These are phyloP conservation scores for Tangara arthus DNA, from an alignment of 2,797 vertebrate genomes.

Conservation along the genomic window DNA sequence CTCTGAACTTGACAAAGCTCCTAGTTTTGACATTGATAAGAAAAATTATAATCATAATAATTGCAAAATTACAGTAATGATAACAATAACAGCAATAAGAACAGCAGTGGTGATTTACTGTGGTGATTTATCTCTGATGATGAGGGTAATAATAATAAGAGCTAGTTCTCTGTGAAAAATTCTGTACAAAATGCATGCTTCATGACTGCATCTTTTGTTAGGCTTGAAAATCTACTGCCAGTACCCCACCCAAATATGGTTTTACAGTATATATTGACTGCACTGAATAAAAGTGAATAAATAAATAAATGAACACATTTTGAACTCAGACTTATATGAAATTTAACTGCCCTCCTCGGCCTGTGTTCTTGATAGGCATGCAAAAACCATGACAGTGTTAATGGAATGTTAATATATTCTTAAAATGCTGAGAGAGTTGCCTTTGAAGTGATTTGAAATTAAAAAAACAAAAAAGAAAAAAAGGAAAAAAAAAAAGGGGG, in stretches of 20 bases:
- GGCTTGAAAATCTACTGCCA: not conserved
- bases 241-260: not conserved
- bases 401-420: constrained; percentile 71
- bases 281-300: not conserved
- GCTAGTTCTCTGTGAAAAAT: not conserved
- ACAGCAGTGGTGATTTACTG: not conserved
- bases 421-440: constrained; percentile 27
- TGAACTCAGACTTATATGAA: constrained; percentile 45
- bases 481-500: fast-evolving
- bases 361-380: constrained; percentile 1
- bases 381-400: constrained; percentile 41
- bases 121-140: constrained; percentile 12
- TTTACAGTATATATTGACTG: not conserved
- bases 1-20: not conserved
- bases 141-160: constrained; percentile 30
- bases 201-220: not conserved
- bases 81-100: constrained; percentile 33
- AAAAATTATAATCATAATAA: constrained; percentile 17
- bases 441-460: constrained; percentile 54
- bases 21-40: not conserved
- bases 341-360: constrained; percentile 42
- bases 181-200: not conserved
- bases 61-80: constrained; percentile 1
- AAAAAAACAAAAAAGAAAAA: not conserved
- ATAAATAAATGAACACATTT: constrained; percentile 30